phyloP scores from a whole-genome alignment of 2,888 invertebrate genomes.

The Encarsia formosa region DNA sequence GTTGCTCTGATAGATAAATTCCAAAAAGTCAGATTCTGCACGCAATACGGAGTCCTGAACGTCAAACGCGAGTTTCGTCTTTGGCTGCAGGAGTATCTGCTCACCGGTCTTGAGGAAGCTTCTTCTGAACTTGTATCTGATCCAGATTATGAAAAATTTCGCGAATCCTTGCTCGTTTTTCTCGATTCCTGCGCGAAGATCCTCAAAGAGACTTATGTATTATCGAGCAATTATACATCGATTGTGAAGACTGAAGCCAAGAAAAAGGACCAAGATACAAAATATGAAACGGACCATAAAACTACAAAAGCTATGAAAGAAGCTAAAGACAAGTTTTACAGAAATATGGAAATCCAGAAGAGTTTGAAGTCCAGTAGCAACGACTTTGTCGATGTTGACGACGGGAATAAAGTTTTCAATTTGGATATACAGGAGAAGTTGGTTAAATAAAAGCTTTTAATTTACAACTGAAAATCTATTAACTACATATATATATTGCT shows the following conservation, averaged over 20 bases:
- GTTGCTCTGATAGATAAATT: slow-evolving; percentile 24
- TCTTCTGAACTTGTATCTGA: slow-evolving; percentile 12
- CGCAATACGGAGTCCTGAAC: slow-evolving; percentile 25
- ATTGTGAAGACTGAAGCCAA: slow-evolving; percentile 22
- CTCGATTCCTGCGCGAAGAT: slow-evolving; percentile 12
- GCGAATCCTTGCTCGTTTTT: neutral
- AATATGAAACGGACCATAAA: slow-evolving; percentile 18
- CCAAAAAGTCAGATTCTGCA: slow-evolving; percentile 24
- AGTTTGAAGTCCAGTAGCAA: slow-evolving; percentile 16
- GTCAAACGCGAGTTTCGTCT: slow-evolving; percentile 23
- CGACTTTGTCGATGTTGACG: slow-evolving; percentile 23
- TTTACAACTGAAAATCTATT: neutral
- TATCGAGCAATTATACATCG: slow-evolving; percentile 18
- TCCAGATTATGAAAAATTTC: slow-evolving; percentile 10
- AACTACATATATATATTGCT: neutral
- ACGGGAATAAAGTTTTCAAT: slow-evolving; percentile 22
- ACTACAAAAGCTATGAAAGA: slow-evolving; percentile 10
- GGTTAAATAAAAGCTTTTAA: neutral
- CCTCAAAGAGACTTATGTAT: slow-evolving; percentile 11
- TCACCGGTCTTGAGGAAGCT: slow-evolving; percentile 18
- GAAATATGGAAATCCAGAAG: slow-evolving; percentile 8
- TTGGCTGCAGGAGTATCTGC: slow-evolving; percentile 24
- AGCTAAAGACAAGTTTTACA: slow-evolving; percentile 14
- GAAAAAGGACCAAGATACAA: slow-evolving; percentile 20
- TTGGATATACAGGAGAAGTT: slow-evolving; percentile 25